Conservation (phyloP, 2,113 vertebrate species). For the Misgurnus anguillicaudatus region DNA sequence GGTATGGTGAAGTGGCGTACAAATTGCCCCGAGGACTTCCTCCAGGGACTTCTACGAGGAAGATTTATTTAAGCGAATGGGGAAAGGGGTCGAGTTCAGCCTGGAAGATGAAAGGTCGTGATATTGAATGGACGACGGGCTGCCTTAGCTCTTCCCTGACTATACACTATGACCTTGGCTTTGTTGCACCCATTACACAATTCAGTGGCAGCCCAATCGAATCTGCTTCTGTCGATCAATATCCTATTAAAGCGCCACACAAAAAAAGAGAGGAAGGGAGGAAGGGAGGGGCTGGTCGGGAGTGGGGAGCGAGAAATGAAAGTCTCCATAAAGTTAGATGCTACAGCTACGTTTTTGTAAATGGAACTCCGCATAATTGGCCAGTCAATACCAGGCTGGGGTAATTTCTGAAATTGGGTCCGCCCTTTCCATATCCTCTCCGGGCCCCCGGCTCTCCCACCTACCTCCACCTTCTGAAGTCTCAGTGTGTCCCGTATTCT, state of each 20-base stretch:
- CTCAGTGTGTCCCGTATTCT: neutral
- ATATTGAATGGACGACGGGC: conserved; percentile 61
- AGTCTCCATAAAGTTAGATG: conserved; percentile 90
- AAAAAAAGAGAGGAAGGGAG: conserved; percentile 48
- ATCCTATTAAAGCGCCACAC: conserved; percentile 96
- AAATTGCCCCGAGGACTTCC: conserved; percentile 22
- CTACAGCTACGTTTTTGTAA: conserved; percentile 89
- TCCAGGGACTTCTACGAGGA: conserved; percentile 9
- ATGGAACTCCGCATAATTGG: conserved; percentile 90
- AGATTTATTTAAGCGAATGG: conserved; percentile 55
- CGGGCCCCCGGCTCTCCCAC: neutral
- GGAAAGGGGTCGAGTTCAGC: conserved; percentile 39
- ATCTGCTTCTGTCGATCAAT: conserved; percentile 97
- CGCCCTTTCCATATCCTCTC: conserved; percentile 54
- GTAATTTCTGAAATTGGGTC: conserved; percentile 80
- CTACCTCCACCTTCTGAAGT: neutral
- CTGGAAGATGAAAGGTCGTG: conserved; percentile 61
- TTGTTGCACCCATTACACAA: conserved; percentile 91
- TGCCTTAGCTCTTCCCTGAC: conserved; percentile 58
- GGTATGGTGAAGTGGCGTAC: conserved; percentile 25
- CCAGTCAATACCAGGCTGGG: conserved; percentile 81
- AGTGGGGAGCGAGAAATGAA: conserved; percentile 65
- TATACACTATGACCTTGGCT: conserved; percentile 86
- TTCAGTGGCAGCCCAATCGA: conserved; percentile 93
- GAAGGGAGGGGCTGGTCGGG: conserved; percentile 48